Evolutionary conservation across 2,113 vertebrate species (phyloP).

Genomic region (Cariama cristata): DNA sequence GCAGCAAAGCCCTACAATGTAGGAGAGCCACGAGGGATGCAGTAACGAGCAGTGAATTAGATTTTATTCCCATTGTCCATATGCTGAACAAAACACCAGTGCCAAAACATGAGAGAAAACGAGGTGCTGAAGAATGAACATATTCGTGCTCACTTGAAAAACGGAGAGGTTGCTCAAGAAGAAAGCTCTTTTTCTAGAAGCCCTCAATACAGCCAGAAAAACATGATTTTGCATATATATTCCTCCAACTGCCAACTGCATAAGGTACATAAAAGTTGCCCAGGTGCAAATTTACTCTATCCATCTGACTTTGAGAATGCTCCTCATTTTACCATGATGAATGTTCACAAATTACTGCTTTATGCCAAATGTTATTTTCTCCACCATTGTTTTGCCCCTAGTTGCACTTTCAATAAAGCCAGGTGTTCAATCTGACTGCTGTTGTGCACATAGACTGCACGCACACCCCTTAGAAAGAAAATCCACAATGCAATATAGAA

Average conservation of each 20-base stretch:
- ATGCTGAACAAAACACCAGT: neutral
- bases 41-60: neutral
- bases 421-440: neutral
- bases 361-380: neutral
- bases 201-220: neutral
- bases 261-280: neutral
- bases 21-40: neutral
- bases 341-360: neutral
- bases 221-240: neutral
- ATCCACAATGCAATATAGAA: neutral
- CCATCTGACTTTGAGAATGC: neutral
- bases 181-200: neutral
- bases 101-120: neutral
- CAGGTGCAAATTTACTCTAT: neutral
- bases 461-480: neutral
- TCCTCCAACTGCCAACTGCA: neutral
- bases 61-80: neutral
- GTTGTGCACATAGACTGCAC: neutral
- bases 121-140: neutral
- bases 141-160: neutral
- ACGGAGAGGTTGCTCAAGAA: neutral
- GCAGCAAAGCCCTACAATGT: neutral
- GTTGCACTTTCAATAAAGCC: neutral
- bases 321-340: neutral
- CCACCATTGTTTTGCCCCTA: neutral